Evolutionary conservation across 2,888 invertebrate genomes (phyloP).

Genomic region (Pemphredon lugubris): DNA sequence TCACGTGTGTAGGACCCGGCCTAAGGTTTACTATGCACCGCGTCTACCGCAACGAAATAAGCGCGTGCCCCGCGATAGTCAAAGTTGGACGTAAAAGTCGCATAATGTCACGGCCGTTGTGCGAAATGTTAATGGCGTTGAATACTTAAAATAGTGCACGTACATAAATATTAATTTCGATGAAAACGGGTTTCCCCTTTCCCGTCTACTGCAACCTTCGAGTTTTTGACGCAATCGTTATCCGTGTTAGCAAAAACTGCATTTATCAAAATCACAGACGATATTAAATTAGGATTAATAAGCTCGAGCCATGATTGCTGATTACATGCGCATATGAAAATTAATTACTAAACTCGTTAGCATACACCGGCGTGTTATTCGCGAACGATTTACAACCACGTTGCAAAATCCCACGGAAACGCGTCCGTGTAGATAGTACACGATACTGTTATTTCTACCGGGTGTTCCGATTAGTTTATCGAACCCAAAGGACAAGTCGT

Average conservation of each 20-base stretch:
- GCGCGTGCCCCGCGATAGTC: not conserved
- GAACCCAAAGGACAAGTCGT: too few relatives aligned
- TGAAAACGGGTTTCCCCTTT: not conserved
- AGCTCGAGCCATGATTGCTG: not conserved
- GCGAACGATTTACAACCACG: not conserved
- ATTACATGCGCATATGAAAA: not conserved
- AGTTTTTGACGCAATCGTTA: slow-evolving; percentile 5
- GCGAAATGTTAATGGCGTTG: slow-evolving; percentile 16
- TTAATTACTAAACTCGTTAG: not conserved
- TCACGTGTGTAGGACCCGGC: too few relatives aligned
- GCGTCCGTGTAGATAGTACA: not conserved
- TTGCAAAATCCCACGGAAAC: slow-evolving; percentile 2
- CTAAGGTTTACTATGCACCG: too few relatives aligned
- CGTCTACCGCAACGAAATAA: too few relatives aligned
- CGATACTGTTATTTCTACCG: too few relatives aligned
- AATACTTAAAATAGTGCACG: slow-evolving; percentile 2
- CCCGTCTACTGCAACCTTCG: not conserved
- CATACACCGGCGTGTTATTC: not conserved
- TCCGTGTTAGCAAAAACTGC: not conserved
- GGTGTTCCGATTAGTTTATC: too few relatives aligned
- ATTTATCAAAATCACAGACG: slow-evolving; percentile 1
- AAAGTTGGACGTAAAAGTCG: not conserved
- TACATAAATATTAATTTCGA: slow-evolving; percentile 18
- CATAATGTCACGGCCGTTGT: slow-evolving; percentile 24
- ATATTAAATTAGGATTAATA: slow-evolving; percentile 15